Evolutionary conservation across 1,140 invertebrate genomes (phyloP).

Genomic region (Hydropsyche tenuis): DNA sequence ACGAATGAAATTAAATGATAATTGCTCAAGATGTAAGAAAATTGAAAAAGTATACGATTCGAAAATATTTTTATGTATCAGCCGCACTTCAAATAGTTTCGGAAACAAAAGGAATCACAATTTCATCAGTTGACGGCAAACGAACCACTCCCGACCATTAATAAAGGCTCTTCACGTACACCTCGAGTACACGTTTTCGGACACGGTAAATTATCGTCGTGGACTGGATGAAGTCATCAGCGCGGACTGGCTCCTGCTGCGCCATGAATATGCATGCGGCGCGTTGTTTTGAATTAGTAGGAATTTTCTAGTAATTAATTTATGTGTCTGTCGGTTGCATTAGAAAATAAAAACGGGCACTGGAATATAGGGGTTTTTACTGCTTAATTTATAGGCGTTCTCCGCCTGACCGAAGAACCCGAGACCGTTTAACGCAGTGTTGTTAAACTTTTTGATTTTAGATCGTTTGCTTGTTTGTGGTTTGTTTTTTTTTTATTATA

Average conservation of each 20-base stretch:
- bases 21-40: too few species aligned
- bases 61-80: too few species aligned
- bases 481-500: too few species aligned
- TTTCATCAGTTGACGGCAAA: not conserved
- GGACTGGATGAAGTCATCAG: conserved; percentile 33
- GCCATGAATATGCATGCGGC: conserved; percentile 46
- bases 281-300: conserved; percentile 49
- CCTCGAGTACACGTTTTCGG: not conserved
- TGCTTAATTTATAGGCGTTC: conserved; percentile 47
- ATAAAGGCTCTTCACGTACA: not conserved
- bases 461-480: too few species aligned
- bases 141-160: not conserved
- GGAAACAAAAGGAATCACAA: too few species aligned
- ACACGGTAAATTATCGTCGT: too few species aligned
- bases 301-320: conserved; percentile 50
- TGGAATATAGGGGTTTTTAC: conserved; percentile 30
- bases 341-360: too few species aligned
- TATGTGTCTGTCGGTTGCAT: conserved; percentile 42
- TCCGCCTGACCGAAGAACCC: conserved; percentile 23
- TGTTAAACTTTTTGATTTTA: not conserved
- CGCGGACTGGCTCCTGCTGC: not conserved
- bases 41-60: too few species aligned
- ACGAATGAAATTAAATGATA: too few species aligned
- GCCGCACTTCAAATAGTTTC: too few species aligned
- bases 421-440: conserved; percentile 14